Conservation (phyloP, 2,888 invertebrate species). For the Lymantria dispar region DNA sequence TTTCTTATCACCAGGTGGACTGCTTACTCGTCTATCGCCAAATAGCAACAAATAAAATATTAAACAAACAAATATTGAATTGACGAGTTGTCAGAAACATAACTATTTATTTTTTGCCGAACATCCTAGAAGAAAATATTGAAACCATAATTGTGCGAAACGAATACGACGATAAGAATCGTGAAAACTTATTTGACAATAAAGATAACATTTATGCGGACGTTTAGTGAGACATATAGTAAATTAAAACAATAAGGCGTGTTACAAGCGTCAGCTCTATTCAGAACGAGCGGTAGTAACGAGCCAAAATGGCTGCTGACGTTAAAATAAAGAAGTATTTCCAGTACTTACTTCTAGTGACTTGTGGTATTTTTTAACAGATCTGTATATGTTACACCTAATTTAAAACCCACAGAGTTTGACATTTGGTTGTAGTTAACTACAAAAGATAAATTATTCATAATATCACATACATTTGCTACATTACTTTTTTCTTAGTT, state of each 20-base stretch:
- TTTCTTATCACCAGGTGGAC: too few relatives aligned
- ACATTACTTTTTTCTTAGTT: too few relatives aligned
- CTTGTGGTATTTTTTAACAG: slow-evolving; percentile 44
- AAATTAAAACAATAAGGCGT: slow-evolving; percentile 64
- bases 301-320: slow-evolving; percentile 41
- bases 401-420: too few relatives aligned
- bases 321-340: slow-evolving; percentile 44
- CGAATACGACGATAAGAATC: slow-evolving; percentile 35
- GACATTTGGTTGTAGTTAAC: too few relatives aligned
- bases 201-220: slow-evolving; percentile 54
- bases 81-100: slow-evolving; percentile 38
- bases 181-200: slow-evolving; percentile 48
- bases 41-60: too few relatives aligned
- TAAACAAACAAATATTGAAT: slow-evolving; percentile 36
- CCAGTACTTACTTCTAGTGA: slow-evolving; percentile 24
- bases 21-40: too few relatives aligned
- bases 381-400: slow-evolving; percentile 34
- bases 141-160: slow-evolving; percentile 32
- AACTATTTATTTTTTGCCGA: slow-evolving; percentile 39
- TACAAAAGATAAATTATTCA: too few relatives aligned
- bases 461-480: too few relatives aligned
- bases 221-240: slow-evolving; percentile 49
- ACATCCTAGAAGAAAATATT: slow-evolving; percentile 34
- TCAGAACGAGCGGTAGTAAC: slow-evolving; percentile 25
- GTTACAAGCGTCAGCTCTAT: slow-evolving; percentile 36